These are phyloP conservation scores for Miltochrista miniata DNA, from an alignment of 2,888 invertebrate genomes.

Conservation along the genomic window DNA sequence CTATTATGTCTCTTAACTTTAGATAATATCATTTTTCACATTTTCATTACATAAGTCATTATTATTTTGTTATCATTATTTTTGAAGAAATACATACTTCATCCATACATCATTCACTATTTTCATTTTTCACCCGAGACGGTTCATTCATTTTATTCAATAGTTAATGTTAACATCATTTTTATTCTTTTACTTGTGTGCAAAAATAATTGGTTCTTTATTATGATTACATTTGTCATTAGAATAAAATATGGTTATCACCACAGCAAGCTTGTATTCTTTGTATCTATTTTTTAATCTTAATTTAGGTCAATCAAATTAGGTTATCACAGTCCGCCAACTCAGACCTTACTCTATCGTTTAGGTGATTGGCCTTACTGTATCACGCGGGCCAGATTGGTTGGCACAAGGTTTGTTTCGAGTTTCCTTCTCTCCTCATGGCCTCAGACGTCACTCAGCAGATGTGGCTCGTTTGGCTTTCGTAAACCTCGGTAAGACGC, in stretches of 20 bases:
- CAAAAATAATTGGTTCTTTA: conserved; percentile 24
- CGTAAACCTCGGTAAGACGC: no score
- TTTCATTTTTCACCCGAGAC: conserved; percentile 21
- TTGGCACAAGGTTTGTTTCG: no score
- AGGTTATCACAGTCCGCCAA: no score
- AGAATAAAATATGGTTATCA: conserved; percentile 41
- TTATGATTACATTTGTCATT: conserved; percentile 35
- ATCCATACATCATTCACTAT: conserved; percentile 15
- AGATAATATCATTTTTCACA: conserved; percentile 36
- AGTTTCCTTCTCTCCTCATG: no score
- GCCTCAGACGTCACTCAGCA: no score
- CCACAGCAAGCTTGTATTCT: conserved; percentile 25
- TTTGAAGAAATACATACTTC: conserved; percentile 12
- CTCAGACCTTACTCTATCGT: no score
- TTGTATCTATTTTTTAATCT: no score
- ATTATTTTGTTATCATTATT: conserved; percentile 16
- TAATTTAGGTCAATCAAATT: neutral
- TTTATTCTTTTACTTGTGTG: conserved; percentile 22
- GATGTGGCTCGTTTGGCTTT: no score
- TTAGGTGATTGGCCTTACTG: no score
- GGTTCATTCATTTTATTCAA: conserved; percentile 20
- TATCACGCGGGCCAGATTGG: no score
- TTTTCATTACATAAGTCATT: conserved; percentile 30
- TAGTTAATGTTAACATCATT: conserved; percentile 26
- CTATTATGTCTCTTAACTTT: conserved; percentile 25